Base-by-base conservation (phyloP, 2,797 vertebrate genomes). In the Zenarchopterus dispar region DNA sequence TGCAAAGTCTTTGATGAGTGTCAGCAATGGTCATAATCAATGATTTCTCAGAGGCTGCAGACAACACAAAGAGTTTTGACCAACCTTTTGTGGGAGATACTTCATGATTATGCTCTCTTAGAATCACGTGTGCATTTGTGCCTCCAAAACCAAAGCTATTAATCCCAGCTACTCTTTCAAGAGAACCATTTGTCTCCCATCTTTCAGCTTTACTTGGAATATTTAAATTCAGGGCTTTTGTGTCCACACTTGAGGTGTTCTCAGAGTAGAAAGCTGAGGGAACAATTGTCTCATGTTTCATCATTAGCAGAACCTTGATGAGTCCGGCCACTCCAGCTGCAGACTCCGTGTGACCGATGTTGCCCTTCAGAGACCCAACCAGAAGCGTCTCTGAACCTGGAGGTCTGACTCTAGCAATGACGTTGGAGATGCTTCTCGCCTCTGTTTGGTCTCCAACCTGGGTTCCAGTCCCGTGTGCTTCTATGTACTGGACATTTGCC, bases 131-230 rank as follows among this genome's bases (percentile, higher is more conserved):
- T 56, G 93, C 94, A 78, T 96, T 96, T 56, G 95, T 96, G 53
- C 95, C 95, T 31, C 95, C 95, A 89, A 96, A 96, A 6, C 95
- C 95, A 93, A 96, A 96, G 77, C 90, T 94, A 73, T 94, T 97
- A 24, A 97, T 77, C 43, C 95, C 95, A 50, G 95, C 94, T 56
- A 90, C 81, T 82, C 94, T 93, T 44, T 73, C 80, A 63, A 10
- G 79, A 69, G 22, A 75, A 5, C 7, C 21, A 9, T 15, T 54
- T 31, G 23, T 54, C 65, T 92, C 82, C 95, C 95, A 97, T 56
- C 81, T 92, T 63, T 95, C 92, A 50, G 85, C 73, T 51, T 64
- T 11, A 1, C 69, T 89, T 6, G 92, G 93, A 70, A 96, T 65
- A 4, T 73, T 88, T 23, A 96, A 60, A 50, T 94, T 94, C 28